A percentile compares a stretch with the other conserved stretches of the same genome.
These are phyloP conservation scores for Catocala sponsa DNA, from an alignment of 2,888 invertebrate species.

Conservation along the genomic window DNA sequence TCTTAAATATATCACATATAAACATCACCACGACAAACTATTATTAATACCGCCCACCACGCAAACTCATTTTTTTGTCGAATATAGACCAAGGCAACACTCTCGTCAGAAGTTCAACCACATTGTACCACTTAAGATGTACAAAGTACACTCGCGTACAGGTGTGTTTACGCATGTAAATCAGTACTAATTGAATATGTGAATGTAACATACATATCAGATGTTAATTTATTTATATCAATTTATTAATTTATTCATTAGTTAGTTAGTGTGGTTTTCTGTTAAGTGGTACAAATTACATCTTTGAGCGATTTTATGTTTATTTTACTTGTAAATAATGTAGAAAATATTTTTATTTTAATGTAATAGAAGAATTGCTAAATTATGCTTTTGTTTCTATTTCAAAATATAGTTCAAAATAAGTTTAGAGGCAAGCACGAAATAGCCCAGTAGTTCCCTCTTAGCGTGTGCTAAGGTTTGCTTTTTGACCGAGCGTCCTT, in stretches of 20 bases:
- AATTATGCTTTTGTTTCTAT: too few relatives aligned
- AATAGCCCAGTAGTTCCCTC: too few relatives aligned
- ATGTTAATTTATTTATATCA: constrained; percentile 8
- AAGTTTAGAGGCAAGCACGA: too few relatives aligned
- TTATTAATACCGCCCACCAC: constrained; percentile 64
- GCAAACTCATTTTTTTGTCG: constrained; percentile 50
- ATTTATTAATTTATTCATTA: constrained; percentile 13
- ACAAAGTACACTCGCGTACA: constrained; percentile 37
- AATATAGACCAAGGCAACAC: constrained; percentile 66
- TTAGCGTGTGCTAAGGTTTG: too few relatives aligned
- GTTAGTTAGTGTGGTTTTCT: constrained; percentile 6
- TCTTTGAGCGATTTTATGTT: neutral
- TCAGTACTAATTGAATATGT: constrained; percentile 17
- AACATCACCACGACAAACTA: constrained; percentile 54
- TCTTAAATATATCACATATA: constrained; percentile 35
- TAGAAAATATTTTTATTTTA: too few relatives aligned
- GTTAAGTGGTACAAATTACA: neutral
- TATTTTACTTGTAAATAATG: too few relatives aligned
- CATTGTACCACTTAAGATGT: constrained; percentile 36
- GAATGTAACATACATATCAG: constrained; percentile 2
- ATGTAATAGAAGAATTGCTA: too few relatives aligned
- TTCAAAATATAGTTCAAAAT: too few relatives aligned
- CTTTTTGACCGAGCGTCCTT: too few relatives aligned
- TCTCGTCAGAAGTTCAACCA: constrained; percentile 51
- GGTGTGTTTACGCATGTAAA: constrained; percentile 16